Base-by-base conservation (phyloP, 2,888 invertebrate species). In the Sinodicranocentrus sp. region DNA sequence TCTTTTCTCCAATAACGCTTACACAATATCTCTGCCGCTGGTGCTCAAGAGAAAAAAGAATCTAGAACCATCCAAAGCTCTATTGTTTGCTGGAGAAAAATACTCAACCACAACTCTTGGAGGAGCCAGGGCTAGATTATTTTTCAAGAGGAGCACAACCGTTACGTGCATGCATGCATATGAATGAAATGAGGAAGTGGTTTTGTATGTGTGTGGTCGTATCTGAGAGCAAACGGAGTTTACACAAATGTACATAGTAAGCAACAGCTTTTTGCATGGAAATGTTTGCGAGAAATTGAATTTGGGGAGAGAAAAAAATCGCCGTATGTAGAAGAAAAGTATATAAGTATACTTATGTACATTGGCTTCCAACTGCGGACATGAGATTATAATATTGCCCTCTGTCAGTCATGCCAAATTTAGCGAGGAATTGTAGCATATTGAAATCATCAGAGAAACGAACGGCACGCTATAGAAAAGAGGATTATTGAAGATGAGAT, bases 271-370 rank as follows among this genome's bases (percentile, higher is more conserved):
- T 48, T 48, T 39, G 6, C 48, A n/a, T 2, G 13, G 48, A 48
- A 48, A 48, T 48, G 48, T 5, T n/a, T 48, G 48, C n/a, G n/a
- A 15, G n/a, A 48, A 48, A 48, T 48, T n/a, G n/a, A 48, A 48
- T 48, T 48, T n/a, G 5, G n/a, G 2, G 13, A 92, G 15, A 10
- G n/a, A 48, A 48, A n/a, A 48, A 48, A 48, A n/a, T n/a, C 5
- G 48, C 39, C 13, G 13, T 13, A 39, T 8, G 6, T 39, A 39
- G 6, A 39, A 13, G 39, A 13, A 39, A 13, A 13, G 6, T 13
- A 13, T 13, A 13, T 39, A 39, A 13, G 39, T 39, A 5, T 39
- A 5, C 39, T 13, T 39, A 5, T 8, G 5, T 8, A 8, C 39
- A 39, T 5, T 8, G 39, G 39, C 13, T 13, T 39, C 39, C 39